Base-by-base conservation (phyloP, 2,113 vertebrate species). In the Megaleporinus macrocephalus region DNA sequence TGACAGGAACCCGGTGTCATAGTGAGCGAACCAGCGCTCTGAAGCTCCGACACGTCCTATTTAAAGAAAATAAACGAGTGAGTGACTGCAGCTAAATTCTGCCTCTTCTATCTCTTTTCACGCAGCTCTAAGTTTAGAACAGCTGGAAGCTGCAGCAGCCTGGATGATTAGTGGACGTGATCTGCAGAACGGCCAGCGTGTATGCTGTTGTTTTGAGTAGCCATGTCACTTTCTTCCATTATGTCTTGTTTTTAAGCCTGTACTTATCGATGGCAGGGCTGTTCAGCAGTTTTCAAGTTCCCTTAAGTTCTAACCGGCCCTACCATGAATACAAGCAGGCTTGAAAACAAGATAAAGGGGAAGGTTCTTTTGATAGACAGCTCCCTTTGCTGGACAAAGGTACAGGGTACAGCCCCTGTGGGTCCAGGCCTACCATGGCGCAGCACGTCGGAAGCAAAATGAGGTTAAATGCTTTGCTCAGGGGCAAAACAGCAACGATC, bases 1-100 rank as follows among this genome's bases (percentile, higher is more conserved):
- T 79, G 73, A 83, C 79, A 83, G 76, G 65, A 22, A 61, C 26
- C 29, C 69, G 36, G 81, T 85, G 69, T 87, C 81, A 73, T 41
- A 66, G 65, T 15, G 51, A 80, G 47, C n/a, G 33, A 73, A 29
- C 81, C 75, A 55, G 73, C 49, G 26, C 72, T 62, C 27, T 22
- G 55, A 61, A 61, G 57, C 57, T 61, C n/a, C 22, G 12, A 61
- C 22, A 84, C 57, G 57, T 63, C 70, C 26, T 61, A 30, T 72
- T 77, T 65, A 44, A 29, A 41, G 22, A 78, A 63, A 57, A 78
- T 14, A 41, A 83, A 72, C 62, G 66, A 76, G 51, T 61, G 51
- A 13, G 55, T 82, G 36, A 47, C 55, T 61, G 51, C 53, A 16
- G 71, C 71, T 69, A 27, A 44, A 59, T 36, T 57, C 36, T 44